Evolutionary conservation across 2,888 invertebrate species (phyloP).

Genomic region (Drosophila buzzatii): DNA sequence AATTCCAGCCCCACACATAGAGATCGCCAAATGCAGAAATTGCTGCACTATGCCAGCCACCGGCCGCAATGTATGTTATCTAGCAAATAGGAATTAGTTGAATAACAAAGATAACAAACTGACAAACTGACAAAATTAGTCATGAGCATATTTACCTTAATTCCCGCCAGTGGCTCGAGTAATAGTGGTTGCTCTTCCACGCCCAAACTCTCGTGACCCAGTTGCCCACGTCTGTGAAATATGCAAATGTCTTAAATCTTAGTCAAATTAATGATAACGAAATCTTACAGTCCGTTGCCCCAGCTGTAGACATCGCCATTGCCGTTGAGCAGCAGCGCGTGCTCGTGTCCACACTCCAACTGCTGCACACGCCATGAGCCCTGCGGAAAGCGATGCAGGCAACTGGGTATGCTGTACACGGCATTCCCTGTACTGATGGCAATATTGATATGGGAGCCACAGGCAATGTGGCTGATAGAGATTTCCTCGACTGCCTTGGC

Average conservation of each 20-base stretch:
- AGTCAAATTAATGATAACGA: neutral
- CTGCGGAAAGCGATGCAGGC: constrained; percentile 86
- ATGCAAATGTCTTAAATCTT: constrained; percentile 7
- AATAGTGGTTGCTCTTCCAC: constrained; percentile 88
- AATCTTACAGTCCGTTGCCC: constrained; percentile 92
- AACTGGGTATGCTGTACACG: constrained; percentile 88
- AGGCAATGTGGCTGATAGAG: constrained; percentile 85
- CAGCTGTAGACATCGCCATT: constrained; percentile 91
- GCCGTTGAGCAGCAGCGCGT: constrained; percentile 89
- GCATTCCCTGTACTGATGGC: constrained; percentile 86
- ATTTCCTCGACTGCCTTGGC: constrained; percentile 6
- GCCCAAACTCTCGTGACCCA: constrained; percentile 90
- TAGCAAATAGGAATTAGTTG: constrained; percentile 38
- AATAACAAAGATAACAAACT: constrained; percentile 13
- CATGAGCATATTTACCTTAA: constrained; percentile 85
- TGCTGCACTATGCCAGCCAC: constrained; percentile 95
- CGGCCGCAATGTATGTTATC: constrained; percentile 90
- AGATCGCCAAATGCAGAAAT: constrained; percentile 92
- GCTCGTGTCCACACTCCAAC: constrained; percentile 92
- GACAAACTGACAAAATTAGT: neutral
- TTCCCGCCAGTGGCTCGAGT: constrained; percentile 91
- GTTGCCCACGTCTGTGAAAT: constrained; percentile 91
- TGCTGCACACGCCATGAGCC: constrained; percentile 87
- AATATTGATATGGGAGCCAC: constrained; percentile 85
- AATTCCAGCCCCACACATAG: constrained; percentile 97